Evolutionary conservation across 1,140 invertebrate genomes (phyloP).

Genomic region (Aphidius gifuensis): DNA sequence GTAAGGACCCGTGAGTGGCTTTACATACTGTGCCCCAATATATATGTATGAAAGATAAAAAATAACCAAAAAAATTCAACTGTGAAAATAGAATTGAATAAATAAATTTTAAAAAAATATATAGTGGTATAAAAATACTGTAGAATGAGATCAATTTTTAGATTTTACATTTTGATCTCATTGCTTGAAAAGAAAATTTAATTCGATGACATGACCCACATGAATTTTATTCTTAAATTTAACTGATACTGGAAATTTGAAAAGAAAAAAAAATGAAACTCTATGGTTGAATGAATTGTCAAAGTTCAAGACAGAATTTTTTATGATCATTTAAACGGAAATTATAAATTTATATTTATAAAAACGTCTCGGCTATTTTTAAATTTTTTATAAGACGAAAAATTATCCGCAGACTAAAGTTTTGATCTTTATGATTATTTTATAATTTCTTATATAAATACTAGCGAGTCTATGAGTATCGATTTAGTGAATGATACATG

Average conservation of each 20-base stretch:
- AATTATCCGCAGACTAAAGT: too few relatives aligned
- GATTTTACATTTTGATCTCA: conserved; percentile 13
- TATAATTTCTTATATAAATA: too few relatives aligned
- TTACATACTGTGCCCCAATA: not conserved
- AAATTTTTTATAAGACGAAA: too few relatives aligned
- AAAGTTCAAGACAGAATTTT: too few relatives aligned
- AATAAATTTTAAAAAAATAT: conserved; percentile 5
- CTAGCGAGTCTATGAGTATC: too few relatives aligned
- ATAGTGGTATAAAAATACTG: not conserved
- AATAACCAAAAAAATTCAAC: not conserved
- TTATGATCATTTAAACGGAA: too few relatives aligned
- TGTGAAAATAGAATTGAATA: conserved; percentile 3
- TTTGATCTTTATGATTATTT: too few relatives aligned
- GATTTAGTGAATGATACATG: too few relatives aligned
- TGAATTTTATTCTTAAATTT: conserved; percentile 7
- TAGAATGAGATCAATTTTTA: conserved; percentile 9
- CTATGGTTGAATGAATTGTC: not conserved
- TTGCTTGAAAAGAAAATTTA: conserved; percentile 18
- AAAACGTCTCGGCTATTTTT: too few relatives aligned
- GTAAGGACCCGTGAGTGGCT: not conserved
- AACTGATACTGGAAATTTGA: not conserved
- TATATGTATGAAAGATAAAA: conserved; percentile 8
- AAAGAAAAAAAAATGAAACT: not conserved
- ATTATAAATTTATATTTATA: too few relatives aligned
- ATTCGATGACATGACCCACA: conserved; percentile 17